Conservation (phyloP, 1,140 invertebrate genomes). For the Campodea augens region DNA sequence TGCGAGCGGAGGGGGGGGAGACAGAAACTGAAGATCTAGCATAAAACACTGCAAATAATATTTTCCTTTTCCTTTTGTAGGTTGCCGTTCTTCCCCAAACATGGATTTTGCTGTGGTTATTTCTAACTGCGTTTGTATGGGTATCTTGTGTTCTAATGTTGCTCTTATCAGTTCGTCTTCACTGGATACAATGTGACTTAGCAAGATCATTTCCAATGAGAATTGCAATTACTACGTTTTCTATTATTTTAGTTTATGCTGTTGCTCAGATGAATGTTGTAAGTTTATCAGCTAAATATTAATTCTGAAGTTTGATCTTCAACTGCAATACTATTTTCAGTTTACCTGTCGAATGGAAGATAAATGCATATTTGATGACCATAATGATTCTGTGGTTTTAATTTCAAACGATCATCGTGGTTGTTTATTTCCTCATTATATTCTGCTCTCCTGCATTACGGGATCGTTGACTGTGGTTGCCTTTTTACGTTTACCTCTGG, state of each 20-base stretch:
- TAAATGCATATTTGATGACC: conserved; percentile 19
- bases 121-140: conserved; percentile 72
- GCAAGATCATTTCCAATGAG: conserved; percentile 57
- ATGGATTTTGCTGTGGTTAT: conserved; percentile 58
- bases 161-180: conserved; percentile 56
- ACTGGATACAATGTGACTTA: conserved; percentile 66
- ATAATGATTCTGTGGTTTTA: neutral
- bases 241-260: conserved; percentile 61
- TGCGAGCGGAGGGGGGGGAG: too few relatives aligned
- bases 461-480: conserved; percentile 62
- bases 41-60: too few relatives aligned
- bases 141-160: conserved; percentile 64
- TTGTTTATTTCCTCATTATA: conserved; percentile 65
- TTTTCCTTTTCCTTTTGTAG: too few relatives aligned
- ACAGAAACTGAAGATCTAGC: too few relatives aligned
- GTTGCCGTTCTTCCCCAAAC: conserved; percentile 54
- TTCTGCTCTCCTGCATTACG: conserved; percentile 58
- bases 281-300: conserved; percentile 24
- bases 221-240: conserved; percentile 65
- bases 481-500: conserved; percentile 60
- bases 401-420: conserved; percentile 32
- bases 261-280: conserved; percentile 81
- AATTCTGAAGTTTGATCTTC: neutral
- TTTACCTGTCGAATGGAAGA: conserved; percentile 44
- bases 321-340: conserved; percentile 24